These are phyloP conservation scores for Koerneria pararmatus DNA, from an alignment of 2,888 invertebrate species.

Conservation along the genomic window DNA sequence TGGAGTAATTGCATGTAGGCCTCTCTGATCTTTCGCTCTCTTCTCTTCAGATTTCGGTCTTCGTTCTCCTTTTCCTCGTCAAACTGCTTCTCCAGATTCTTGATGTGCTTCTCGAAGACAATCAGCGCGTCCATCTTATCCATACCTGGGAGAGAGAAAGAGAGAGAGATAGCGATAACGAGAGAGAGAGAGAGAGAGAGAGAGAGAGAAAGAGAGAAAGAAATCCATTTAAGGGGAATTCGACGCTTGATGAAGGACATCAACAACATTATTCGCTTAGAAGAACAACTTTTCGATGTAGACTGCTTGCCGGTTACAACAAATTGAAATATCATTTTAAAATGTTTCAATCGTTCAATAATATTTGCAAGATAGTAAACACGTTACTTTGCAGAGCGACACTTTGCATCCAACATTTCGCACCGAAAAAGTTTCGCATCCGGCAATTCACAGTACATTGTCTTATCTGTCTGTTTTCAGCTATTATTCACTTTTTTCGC, in stretches of 20 bases:
- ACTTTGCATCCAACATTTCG: no score
- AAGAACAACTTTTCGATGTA: not conserved
- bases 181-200: not conserved
- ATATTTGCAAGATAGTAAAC: no score
- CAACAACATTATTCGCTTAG: not conserved
- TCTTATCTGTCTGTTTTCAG: no score
- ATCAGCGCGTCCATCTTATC: conserved; percentile 97
- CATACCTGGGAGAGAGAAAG: conserved; percentile 70
- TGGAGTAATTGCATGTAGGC: conserved; percentile 77
- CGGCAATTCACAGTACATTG: no score
- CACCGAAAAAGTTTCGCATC: no score
- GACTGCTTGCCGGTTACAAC: no score
- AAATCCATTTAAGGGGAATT: not conserved
- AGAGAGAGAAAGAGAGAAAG: not conserved
- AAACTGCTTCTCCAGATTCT: conserved; percentile 85
- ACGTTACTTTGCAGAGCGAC: no score
- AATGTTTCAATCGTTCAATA: no score
- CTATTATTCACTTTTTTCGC: no score
- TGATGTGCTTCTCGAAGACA: conserved; percentile 95
- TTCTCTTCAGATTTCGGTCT: conserved; percentile 76
- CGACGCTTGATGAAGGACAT: not conserved
- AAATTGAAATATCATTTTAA: no score
- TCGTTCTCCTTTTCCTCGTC: conserved; percentile 83
- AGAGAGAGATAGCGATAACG: no score
- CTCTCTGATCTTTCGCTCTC: conserved; percentile 91